Base-by-base conservation (phyloP, 2,797 vertebrate genomes). In the Streptopelia turtur region DNA sequence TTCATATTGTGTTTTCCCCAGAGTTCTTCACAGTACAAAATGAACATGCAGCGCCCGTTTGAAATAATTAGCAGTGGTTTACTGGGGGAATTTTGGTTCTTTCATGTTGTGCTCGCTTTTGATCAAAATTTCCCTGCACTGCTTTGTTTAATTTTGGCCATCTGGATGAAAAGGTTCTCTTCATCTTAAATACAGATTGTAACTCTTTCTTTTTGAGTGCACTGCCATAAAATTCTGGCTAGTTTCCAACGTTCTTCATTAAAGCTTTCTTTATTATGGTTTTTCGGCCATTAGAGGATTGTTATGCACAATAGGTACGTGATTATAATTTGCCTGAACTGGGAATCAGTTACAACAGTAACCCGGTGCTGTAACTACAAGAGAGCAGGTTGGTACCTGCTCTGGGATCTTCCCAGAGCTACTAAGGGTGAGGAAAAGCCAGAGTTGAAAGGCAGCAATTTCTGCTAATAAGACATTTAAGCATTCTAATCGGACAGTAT, bases 301-400 rank as follows among this genome's bases (percentile, higher is more conserved):
- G 94, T 96, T 97, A 37, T 87, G 94, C 91, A 96, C 92, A 97
- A 95, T 97, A 94, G 83, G 90, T 96, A 93, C 98, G 97, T 98
- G 98, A 98, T 98, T 98, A 97, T 97, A 97, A 97, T 97, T 98
- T 98, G 97, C 97, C 95, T 98, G 97, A 96, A 94, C 97, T 98
- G 97, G 97, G 97, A 98, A 97, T 98, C 87, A 13, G 91, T 97
- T 98, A 77, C 91, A 97, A 90, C 87, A 75, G 50, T 93, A 97
- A 97, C 96, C 97, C 97, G 95, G 97, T 95, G 97, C 92, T 98
- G 84, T 98, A 98, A 99, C 99, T 98, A 99, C 98, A 98, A 91
- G 86, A 94, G 93, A 98, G 96, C 98, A 75, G 98, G 98, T 98
- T 98, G 97, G 76, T 97, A 98, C 98, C 98, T 98, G 98, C 97